phyloP scores from a whole-genome alignment of 2,888 invertebrate species.

The Philaethria dido region DNA sequence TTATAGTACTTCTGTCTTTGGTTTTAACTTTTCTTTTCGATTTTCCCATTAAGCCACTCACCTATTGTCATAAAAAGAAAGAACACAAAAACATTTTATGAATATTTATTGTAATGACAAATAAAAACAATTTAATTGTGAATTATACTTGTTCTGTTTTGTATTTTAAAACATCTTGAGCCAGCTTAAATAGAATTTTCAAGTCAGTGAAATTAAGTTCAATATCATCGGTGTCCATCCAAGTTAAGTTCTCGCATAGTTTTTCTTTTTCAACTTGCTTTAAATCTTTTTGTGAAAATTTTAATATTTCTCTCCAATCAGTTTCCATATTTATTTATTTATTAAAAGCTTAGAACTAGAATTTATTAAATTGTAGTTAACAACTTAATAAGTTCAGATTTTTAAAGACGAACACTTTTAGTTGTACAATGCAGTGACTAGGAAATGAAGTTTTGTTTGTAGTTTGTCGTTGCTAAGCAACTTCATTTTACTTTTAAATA shows the following conservation, averaged over 20 bases:
- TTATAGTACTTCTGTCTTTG: slow-evolving; percentile 54
- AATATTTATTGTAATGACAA: too few species aligned
- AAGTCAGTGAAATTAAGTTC: slow-evolving; percentile 82
- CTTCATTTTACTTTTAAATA: slow-evolving; percentile 34
- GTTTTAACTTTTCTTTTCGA: slow-evolving; percentile 61
- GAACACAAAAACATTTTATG: too few species aligned
- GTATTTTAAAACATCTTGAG: slow-evolving; percentile 87
- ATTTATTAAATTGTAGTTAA: too few species aligned
- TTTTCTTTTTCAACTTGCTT: slow-evolving; percentile 86
- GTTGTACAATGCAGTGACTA: slow-evolving; percentile 4
- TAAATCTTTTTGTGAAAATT: slow-evolving; percentile 80
- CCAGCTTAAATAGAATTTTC: slow-evolving; percentile 82
- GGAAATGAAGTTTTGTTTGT: slow-evolving; percentile 24
- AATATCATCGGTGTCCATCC: slow-evolving; percentile 85
- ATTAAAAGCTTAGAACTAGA: too few species aligned
- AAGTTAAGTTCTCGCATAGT: slow-evolving; percentile 84
- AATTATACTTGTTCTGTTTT: slow-evolving; percentile 86
- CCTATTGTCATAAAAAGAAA: slow-evolving; percentile 50
- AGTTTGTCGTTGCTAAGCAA: slow-evolving; percentile 62
- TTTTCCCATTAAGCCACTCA: slow-evolving; percentile 66
- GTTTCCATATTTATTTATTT: slow-evolving; percentile 68
- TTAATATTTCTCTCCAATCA: slow-evolving; percentile 84
- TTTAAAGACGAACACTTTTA: not conserved
- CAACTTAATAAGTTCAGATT: too few species aligned
- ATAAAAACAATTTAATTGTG: not conserved